Evolutionary conservation across 2,888 invertebrate genomes (phyloP), one percentile per base, ranked within the genome.

Genomic region (Parnassius apollo): DNA sequence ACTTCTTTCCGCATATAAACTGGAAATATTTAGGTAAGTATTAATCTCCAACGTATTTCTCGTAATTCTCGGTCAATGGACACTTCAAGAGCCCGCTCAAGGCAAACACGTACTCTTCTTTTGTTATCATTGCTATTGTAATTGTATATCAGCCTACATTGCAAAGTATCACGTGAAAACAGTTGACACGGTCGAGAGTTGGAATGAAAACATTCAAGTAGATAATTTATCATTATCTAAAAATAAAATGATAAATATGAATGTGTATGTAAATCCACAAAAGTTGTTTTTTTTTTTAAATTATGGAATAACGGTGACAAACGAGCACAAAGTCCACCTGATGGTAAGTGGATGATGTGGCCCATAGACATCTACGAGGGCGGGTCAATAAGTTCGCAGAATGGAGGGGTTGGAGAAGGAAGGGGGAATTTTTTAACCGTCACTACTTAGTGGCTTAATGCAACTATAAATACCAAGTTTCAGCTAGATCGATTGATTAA

Each of bases 21-120:
- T 35, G 35, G 35, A 35, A 35, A 35, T 35, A 35, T 35, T 4
- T 35, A 35, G 35, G 35, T 35, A 7, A 35, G 35, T 35, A 35
- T 35, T 35, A 35, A 35, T 35, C 35, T 42, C 25, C 52, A 42
- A n/a, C 42, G 42, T 18, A 18, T 0, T 42, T 50, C 57, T 66
- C 42, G 64, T 59, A 65, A 74, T 78, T 77, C 70, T 75, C 75
- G 75, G 80, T 79, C 77, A 79, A 77, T 70, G 72, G 66, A 71
- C 71, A 75, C 74, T 72, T 72, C 66, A 57, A 61, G 60, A 53
- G 53, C 54, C 64, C 60, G 51, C 35, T 54, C 58, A 59, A 73
- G 75, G 74, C 72, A 57, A 52, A 45, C 54, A 53, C 50, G 70
- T 68, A 63, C 59, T 63, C 55, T 51, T 59, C 63, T 55, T 57